Conservation (phyloP, 2,797 vertebrate species). For the Tarsius wallacei region DNA sequence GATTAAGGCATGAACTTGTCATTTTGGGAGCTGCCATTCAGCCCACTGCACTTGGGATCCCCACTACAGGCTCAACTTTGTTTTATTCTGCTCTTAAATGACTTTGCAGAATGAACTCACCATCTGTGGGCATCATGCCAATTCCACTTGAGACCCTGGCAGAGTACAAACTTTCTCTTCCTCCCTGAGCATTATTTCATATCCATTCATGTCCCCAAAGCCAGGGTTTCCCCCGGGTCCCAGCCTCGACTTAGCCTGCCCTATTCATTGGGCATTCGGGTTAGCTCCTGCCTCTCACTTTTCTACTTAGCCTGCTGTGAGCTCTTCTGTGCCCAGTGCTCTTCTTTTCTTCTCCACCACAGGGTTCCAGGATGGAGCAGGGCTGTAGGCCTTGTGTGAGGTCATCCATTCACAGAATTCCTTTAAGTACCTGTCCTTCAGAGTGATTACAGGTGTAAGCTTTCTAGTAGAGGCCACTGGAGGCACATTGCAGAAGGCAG, state of each 20-base stretch:
- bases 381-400: neutral
- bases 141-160: neutral
- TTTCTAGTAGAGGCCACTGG: neutral
- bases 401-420: neutral
- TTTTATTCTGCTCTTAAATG: neutral
- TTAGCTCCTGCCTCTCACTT: neutral
- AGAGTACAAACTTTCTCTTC: neutral
- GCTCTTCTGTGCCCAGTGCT: neutral
- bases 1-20: neutral
- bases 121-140: neutral
- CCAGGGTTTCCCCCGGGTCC: neutral
- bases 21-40: neutral
- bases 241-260: neutral
- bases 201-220: neutral
- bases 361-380: neutral
- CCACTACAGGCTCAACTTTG: neutral
- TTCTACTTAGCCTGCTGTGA: neutral
- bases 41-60: neutral
- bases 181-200: neutral
- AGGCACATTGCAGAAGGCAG: neutral
- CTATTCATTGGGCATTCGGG: neutral
- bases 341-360: neutral
- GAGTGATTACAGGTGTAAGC: fast-evolving
- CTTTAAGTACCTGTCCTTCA: neutral
- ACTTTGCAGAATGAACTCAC: neutral